Evolutionary conservation across 2,113 vertebrate species (phyloP), one percentile per base, ranked within the genome.

Genomic region (Microcebus griseorufus): DNA sequence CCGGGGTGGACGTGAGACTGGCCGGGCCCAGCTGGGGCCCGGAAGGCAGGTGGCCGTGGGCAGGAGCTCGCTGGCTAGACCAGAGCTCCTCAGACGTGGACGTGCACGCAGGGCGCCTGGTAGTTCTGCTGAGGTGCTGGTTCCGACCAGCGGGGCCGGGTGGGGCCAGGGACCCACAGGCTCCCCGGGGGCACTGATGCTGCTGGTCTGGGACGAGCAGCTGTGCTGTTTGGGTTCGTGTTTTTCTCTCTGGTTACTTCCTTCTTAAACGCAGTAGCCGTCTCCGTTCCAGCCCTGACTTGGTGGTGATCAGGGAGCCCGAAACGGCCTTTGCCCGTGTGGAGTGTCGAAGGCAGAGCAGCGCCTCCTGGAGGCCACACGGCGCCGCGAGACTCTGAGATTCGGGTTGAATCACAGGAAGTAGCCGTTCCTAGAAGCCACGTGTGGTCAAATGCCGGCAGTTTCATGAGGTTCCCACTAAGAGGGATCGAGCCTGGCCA

Each of bases 321-420:
- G 39, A n/a, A 58, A 25, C 29, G 58, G 69, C 45, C 20, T 73
- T 45, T 32, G 79, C 34, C 64, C 42, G 18, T 69, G 25, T 39
- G 67, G 83, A 53, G 45, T 45, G 45, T 90, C 14, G 93, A 29
- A 84, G 67, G 94, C 73, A 37, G 42, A 90, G 42, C 81, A 90
- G 92, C 64, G 65, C 94, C 94, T 79, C 53, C 97, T 84, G 23
- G 94, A 90, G 96, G 92, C 89, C 65, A 65, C 34, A 1, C 0
- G 25, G 39, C 70, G 60, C 51, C 69, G 18, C 1, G 1, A 39
- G 6, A 69, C 22, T 17, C 75, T 9, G 13, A 7, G n/a, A 6
- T 58, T 72, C 32, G 34, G 34, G 23, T 23, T 18, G 60, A 83
- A 37, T 90, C 18, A 12, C 37, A n/a, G 7, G 12, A 92, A 75